phyloP scores from a whole-genome alignment of 1,140 invertebrate species.

The Aleiodes sp. region DNA sequence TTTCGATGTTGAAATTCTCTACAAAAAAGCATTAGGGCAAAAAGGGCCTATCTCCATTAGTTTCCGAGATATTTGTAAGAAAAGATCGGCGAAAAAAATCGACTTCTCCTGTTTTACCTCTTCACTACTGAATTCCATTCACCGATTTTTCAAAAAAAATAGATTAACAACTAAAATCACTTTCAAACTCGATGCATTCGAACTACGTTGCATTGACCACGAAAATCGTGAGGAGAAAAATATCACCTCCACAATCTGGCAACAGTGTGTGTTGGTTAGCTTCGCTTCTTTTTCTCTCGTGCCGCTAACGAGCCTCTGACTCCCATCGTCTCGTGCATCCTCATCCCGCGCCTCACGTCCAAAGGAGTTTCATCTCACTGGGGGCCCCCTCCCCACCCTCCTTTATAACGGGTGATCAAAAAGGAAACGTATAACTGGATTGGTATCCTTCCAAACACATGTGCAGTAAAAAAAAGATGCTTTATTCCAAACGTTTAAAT shows the following conservation, averaged over 20 bases:
- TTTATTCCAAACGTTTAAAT: not conserved
- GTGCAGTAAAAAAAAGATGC: not conserved
- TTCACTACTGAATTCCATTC: no score
- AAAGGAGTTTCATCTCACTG: not conserved
- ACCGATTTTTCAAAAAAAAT: no score
- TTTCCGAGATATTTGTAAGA: no score
- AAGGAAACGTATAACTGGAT: not conserved
- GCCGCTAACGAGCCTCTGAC: slow-evolving; percentile 59
- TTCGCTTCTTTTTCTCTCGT: slow-evolving; percentile 49
- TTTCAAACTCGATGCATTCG: not conserved
- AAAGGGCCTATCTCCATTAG: no score
- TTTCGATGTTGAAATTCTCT: no score
- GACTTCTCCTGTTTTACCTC: no score
- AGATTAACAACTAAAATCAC: not conserved
- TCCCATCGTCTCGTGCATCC: slow-evolving; percentile 38
- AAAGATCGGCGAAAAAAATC: no score
- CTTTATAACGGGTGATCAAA: not conserved
- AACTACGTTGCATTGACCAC: slow-evolving; percentile 20
- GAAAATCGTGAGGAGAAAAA: slow-evolving; percentile 9
- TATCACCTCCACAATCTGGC: slow-evolving; percentile 56
- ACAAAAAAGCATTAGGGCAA: no score
- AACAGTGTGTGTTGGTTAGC: no score
- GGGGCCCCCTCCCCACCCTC: not conserved
- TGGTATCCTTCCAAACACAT: no score
- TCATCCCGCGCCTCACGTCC: not conserved